Evolutionary conservation across 1,140 invertebrate genomes (phyloP).

Genomic region (Meloidogyne hapla): DNA sequence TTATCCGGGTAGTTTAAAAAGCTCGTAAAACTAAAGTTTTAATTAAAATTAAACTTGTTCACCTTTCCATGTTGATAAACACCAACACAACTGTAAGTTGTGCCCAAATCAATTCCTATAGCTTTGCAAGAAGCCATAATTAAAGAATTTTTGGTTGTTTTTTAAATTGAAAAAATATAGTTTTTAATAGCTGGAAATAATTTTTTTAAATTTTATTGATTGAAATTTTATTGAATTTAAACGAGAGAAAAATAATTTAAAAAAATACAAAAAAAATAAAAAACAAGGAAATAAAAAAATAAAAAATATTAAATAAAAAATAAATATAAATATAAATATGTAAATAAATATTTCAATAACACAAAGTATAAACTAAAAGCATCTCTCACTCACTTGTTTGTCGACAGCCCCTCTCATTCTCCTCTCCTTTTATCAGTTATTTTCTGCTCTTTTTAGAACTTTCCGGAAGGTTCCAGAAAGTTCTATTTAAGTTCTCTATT

Average conservation of each 20-base stretch:
- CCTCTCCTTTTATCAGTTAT: not conserved
- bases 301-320: too few relatives aligned
- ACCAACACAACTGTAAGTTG: conserved; percentile 66
- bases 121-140: conserved; percentile 61
- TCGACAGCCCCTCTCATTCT: too few relatives aligned
- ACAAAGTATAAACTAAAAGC: not conserved
- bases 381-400: not conserved
- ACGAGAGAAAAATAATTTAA: not conserved
- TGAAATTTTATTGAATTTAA: not conserved
- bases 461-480: not conserved
- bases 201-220: not conserved
- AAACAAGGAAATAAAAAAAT: too few relatives aligned
- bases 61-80: conserved; percentile 10
- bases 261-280: not conserved
- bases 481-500: not conserved
- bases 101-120: conserved; percentile 69
- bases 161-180: too few relatives aligned
- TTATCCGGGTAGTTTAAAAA: too few relatives aligned
- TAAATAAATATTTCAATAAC: not conserved
- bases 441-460: not conserved
- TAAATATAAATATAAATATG: too few relatives aligned
- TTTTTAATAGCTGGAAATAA: too few relatives aligned
- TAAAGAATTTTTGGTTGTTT: not conserved
- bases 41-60: not conserved
- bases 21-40: not conserved